Conservation (phyloP, 2,113 vertebrate genomes). For the Otus sunia region DNA sequence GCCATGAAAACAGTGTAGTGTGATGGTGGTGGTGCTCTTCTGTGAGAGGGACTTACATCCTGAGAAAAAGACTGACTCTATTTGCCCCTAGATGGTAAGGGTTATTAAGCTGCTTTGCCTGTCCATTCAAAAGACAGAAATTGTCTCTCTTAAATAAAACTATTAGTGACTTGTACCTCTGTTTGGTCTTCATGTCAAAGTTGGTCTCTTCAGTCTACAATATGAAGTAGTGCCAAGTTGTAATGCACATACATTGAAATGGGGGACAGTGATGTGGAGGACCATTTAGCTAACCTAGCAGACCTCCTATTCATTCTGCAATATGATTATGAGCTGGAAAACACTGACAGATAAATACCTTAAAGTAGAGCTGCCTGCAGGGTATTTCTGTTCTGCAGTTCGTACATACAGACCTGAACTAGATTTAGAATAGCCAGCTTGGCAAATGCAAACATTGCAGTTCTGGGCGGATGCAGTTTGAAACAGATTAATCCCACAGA, state of each 20-base stretch:
- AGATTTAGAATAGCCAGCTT: neutral
- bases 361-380: neutral
- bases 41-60: neutral
- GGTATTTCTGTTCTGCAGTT: neutral
- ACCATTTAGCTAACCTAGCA: neutral
- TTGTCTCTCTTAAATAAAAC: neutral
- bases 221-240: neutral
- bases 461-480: neutral
- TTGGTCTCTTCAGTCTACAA: neutral
- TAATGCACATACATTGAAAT: neutral
- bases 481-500: neutral
- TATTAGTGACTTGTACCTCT: neutral
- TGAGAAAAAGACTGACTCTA: neutral
- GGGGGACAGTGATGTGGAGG: neutral
- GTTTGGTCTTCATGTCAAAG: neutral
- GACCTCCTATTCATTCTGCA: neutral
- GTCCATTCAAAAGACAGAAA: neutral
- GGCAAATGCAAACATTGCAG: neutral
- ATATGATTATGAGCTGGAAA: neutral
- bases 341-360: neutral
- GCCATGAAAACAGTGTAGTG: rapidly evolving
- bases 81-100: neutral
- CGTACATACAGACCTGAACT: neutral
- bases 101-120: neutral
- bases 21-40: neutral